These are phyloP conservation scores for Ephestia elutella DNA, from an alignment of 1,140 invertebrate species.

Conservation along the genomic window DNA sequence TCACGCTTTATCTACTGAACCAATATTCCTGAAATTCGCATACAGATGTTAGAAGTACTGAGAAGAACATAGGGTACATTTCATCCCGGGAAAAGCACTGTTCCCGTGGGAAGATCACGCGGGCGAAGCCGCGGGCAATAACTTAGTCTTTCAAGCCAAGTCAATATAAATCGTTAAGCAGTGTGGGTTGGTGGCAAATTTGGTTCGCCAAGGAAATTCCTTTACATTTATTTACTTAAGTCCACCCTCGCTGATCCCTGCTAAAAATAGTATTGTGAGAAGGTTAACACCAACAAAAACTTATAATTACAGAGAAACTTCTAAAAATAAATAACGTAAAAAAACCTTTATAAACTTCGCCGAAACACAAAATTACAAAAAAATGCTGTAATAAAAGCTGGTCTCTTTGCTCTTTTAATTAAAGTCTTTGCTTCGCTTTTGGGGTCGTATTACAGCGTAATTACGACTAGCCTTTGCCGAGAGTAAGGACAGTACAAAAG, in stretches of 20 bases:
- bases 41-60: too few species aligned
- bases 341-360: neutral
- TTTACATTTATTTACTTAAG: too few species aligned
- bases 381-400: constrained; percentile 6
- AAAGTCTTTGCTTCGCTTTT: constrained; percentile 4
- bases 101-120: too few species aligned
- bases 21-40: too few species aligned
- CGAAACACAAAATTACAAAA: constrained; percentile 4
- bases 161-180: neutral
- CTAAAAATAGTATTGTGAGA: too few species aligned
- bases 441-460: constrained; percentile 7
- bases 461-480: neutral
- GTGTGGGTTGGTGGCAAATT: neutral
- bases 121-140: too few species aligned
- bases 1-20: too few species aligned
- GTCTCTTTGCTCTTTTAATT: constrained; percentile 6
- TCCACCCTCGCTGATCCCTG: too few species aligned
- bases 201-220: too few species aligned
- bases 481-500: neutral
- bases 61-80: too few species aligned
- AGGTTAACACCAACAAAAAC: neutral
- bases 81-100: too few species aligned
- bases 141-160: too few species aligned
- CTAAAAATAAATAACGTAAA: constrained; percentile 1
- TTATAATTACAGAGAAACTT: constrained; percentile 1